Base-by-base conservation (phyloP, 2,888 invertebrate genomes). In the Drosophila lacicola region DNA sequence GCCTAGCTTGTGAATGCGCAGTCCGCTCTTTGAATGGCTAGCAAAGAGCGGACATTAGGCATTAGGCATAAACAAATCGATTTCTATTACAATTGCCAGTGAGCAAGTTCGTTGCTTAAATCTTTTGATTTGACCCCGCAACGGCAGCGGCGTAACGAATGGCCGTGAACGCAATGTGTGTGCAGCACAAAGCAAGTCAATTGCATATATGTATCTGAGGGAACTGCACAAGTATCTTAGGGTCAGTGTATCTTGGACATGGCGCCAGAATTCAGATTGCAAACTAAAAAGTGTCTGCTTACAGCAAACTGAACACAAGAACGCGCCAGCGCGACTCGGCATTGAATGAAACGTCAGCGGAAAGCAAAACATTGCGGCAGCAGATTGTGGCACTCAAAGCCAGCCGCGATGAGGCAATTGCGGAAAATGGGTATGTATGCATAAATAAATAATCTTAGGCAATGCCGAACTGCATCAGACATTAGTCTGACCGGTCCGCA, bases 351-450 rank as follows among this genome's bases (percentile, higher is more conserved):
- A 90, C 89, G 25, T 90, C 90, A 36, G 85, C 87, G 36, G 92
- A 92, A 88, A 90, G 89, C 72, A 91, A 91, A 85, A 89, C 88
- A 65, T 80, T 92, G 50, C 90, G 91, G 46, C 91, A 92, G 60
- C 91, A 92, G 84, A 80, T 92, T 50, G 80, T 81, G 56, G 90
- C 90, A 60, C 81, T 92, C 36, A 91, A 91, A 82, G 70, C 81
- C 34, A 91, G 90, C 69, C 90, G 91, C 67, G 92, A 92, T 77
- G 89, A 92, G 74, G 90, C 91, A 69, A 88, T 92, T 65, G 82
- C 88, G 70, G 92, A 92, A 85, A 92, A 92, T 82, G 80, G 91
- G 92, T 92, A 78, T 82, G 89, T 47, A 29, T 29, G 29, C 29
- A 60, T 25, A 53, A 57, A 55, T 64, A 50, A 63, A 70, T 49